These are phyloP conservation scores for Saturnia pavonia DNA, from an alignment of 2,888 invertebrate species.

Conservation along the genomic window DNA sequence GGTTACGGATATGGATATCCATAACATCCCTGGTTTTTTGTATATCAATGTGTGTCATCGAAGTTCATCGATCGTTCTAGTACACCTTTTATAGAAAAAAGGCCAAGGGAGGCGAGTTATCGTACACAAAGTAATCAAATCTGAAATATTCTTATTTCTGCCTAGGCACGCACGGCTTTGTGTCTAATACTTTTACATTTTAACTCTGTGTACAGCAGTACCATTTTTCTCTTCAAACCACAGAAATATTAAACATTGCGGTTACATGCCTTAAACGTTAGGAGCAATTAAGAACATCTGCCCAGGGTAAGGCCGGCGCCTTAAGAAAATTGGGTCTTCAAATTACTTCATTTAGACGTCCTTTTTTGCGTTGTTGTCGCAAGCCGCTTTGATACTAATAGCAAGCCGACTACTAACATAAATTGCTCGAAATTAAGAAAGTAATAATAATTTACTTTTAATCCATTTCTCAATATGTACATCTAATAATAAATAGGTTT, in stretches of 20 bases:
- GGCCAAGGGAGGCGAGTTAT: too few relatives aligned
- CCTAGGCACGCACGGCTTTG: background rate
- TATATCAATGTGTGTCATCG: background rate
- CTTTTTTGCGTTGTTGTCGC: conserved; percentile 9
- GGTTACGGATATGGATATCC: too few relatives aligned
- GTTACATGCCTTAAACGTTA: conserved; percentile 4
- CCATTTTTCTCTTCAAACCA: background rate
- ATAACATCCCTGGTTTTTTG: too few relatives aligned
- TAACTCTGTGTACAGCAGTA: background rate
- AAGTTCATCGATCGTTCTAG: background rate
- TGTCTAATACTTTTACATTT: background rate
- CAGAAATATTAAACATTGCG: conserved; percentile 4
- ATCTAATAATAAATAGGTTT: background rate
- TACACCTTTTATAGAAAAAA: background rate
- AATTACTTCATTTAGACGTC: conserved; percentile 6
- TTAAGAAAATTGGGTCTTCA: conserved; percentile 7
- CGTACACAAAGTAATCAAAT: too few relatives aligned
- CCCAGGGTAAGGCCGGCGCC: background rate
- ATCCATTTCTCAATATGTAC: background rate
- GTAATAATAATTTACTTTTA: background rate
- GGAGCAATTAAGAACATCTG: conserved; percentile 10
- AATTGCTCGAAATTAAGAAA: background rate
- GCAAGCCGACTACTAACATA: background rate
- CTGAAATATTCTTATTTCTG: background rate
- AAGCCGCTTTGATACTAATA: background rate